Base-by-base conservation (phyloP, 2,113 vertebrate genomes). In the Oreochromis niloticus region DNA sequence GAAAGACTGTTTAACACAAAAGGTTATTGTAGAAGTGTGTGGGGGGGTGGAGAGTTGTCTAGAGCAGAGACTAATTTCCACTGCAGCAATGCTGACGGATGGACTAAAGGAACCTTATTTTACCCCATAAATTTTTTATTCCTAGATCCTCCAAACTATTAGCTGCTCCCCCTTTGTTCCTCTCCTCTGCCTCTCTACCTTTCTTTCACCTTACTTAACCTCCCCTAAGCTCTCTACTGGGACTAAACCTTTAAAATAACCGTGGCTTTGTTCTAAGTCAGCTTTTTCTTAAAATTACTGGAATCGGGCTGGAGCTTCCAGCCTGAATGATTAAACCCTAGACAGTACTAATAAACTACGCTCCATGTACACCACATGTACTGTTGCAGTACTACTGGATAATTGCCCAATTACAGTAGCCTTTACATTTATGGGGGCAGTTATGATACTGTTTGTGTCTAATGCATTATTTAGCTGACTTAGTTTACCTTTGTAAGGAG, bases 71-170 rank as follows among this genome's bases (percentile, higher is more conserved):
- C 82, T 91, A 79, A 92, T 92, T 92, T 93, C 89, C 90, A 91
- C 89, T 92, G 90, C 92, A 89, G 79, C 84, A 57, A 55, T 90
- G 87, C 90, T 94, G 93, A 93, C 89, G 59, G 93, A 92, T 94
- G 92, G 90, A 92, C 91, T 85, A 86, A 89, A 88, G 84, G 88
- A 93, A 88, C 91, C 91, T 91, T 93, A 93, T 95, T 95, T 94
- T 91, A 94, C 75, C 90, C 27, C 56, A 91, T 94, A 88, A 88
- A 95, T 92, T n/a, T 94, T 95, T 94, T 85, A 94, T 94, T 90
- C 91, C 80, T 66, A 56, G 91, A 89, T 92, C 93, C 93, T 92
- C 88, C 85, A 83, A 89, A 90, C 94, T 92, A 92, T 93, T 93
- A 95, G 87, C 94, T 86, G 86, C 90, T 86, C 89, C 92, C 88